Base-by-base conservation (phyloP, 2,797 vertebrate genomes). In the Varecia variegata region DNA sequence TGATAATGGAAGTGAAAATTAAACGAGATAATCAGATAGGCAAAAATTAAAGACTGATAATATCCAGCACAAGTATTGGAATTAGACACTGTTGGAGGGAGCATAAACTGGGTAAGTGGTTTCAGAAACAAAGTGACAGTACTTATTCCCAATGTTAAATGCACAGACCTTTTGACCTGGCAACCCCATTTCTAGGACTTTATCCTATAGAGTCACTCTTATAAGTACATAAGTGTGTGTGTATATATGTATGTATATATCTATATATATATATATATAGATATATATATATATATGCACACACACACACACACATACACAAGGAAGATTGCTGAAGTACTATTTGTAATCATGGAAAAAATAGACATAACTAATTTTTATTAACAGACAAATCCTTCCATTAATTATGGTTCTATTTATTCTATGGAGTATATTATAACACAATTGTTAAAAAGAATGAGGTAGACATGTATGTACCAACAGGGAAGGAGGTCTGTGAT, bases 11-110 rank as follows among this genome's bases (percentile, higher is more conserved):
- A 96, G 83, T 87, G 35, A 74, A 93, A 93, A 93, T 90, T 93
- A 79, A 96, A 88, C 60, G 40, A 74, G 12, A 93, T 71, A 68
- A 90, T 32, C 4, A 47, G 56, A 88, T 38, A 70, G 18, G 11
- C 85, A 94, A 95, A 92, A 86, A 60, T 54, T 94, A 85, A 92
- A 92, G n/a, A 82, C 54, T 74, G 58, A 58, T 71, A 92, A 88
- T 43, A 86, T 35, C 30, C n/a, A 92, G 54, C 54, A n/a, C 4
- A 67, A n/a, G 27, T 71, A 38, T 30, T 58, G 38, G 47, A 80
- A 93, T 14, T 71, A 65, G 43, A 77, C 40, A 60, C 35, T 77
- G 60, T 2, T 80, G 7, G 23, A 85, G n/a, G 50, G 25, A 90
- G 3, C 32, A 70, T 68, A 62, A 93, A 88, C 32, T 74, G 30